Conservation (phyloP, 2,888 invertebrate genomes). For the Atethmia centrago region DNA sequence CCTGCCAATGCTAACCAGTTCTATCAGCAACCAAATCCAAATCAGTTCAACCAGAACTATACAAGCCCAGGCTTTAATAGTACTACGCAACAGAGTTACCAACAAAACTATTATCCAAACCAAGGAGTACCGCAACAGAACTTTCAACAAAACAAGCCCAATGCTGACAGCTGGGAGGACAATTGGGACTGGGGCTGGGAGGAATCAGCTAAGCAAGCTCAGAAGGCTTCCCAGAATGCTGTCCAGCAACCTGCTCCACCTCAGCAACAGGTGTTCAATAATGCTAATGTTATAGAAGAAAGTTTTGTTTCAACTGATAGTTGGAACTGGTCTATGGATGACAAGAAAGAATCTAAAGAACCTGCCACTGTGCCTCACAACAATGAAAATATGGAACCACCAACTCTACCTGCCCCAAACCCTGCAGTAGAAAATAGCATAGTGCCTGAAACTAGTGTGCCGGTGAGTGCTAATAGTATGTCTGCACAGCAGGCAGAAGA, state of each 20-base stretch:
- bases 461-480: constrained; percentile 66
- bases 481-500: constrained; percentile 73
- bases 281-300: constrained; percentile 90
- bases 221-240: constrained; percentile 71
- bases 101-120: constrained; percentile 80
- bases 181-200: constrained; percentile 92
- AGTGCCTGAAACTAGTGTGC: constrained; percentile 63
- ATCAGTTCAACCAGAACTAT: constrained; percentile 82
- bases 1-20: constrained; percentile 80
- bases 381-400: constrained; percentile 65
- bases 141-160: constrained; percentile 72
- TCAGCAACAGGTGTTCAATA: constrained; percentile 74
- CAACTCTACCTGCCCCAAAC: constrained; percentile 63
- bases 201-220: constrained; percentile 85
- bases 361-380: constrained; percentile 51
- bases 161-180: constrained; percentile 84
- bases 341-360: constrained; percentile 78
- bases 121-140: constrained; percentile 75
- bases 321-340: constrained; percentile 92
- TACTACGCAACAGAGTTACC: constrained; percentile 75
- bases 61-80: constrained; percentile 74
- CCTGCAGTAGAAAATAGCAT: constrained; percentile 68
- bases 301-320: constrained; percentile 90
- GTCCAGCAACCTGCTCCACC: constrained; percentile 60
- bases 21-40: constrained; percentile 71